These are phyloP conservation scores for Aepyceros melampus DNA, from an alignment of 2,113 vertebrate genomes.

Conservation along the genomic window DNA sequence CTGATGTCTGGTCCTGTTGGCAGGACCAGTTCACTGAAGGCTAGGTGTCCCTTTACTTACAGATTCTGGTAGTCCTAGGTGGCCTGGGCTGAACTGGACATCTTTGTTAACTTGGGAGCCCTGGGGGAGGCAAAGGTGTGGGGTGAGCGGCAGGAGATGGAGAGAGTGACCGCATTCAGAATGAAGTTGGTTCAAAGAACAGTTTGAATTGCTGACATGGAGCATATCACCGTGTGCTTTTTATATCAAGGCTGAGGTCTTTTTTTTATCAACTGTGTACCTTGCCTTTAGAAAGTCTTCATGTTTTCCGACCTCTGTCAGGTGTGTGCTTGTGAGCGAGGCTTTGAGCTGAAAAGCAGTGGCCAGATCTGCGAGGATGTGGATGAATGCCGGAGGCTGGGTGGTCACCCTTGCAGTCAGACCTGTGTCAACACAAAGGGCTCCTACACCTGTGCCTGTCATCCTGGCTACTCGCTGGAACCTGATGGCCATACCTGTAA, in stretches of 20 bases:
- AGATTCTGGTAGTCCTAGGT: neutral
- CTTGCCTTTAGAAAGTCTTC: neutral
- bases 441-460: constrained; percentile 87
- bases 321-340: constrained; percentile 86
- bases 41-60: no score
- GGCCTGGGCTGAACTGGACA: neutral
- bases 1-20: neutral
- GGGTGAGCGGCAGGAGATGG: neutral
- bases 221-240: neutral
- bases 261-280: neutral
- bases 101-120: neutral
- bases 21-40: neutral
- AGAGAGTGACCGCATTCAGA: neutral
- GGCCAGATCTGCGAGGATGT: constrained; percentile 82
- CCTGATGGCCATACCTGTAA: constrained; percentile 87
- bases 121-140: neutral
- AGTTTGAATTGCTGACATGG: neutral
- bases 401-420: constrained; percentile 82
- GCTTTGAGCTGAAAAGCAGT: constrained; percentile 79
- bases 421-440: constrained; percentile 85
- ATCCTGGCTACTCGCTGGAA: constrained; percentile 87
- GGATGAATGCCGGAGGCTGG: constrained; percentile 82
- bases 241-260: neutral
- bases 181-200: neutral
- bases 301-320: constrained; percentile 61